These are phyloP conservation scores for Lutjanus campechanus DNA, from an alignment of 2,797 vertebrate species.

Conservation along the genomic window DNA sequence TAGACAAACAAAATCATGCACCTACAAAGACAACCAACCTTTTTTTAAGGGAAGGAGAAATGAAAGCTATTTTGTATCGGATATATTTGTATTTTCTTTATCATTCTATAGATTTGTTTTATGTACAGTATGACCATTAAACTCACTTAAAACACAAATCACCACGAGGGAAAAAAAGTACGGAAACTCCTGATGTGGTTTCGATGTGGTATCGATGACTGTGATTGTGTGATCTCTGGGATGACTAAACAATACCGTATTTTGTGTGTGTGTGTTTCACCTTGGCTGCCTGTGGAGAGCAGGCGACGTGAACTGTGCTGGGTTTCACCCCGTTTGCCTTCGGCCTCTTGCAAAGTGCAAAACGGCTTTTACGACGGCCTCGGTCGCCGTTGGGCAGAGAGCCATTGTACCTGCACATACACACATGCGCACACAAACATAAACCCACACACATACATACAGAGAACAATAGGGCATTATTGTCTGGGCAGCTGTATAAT, in stretches of 20 bases:
- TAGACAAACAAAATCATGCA: slow-evolving; percentile 16
- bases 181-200: slow-evolving; percentile 17
- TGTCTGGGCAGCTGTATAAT: slow-evolving; percentile 58
- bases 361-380: slow-evolving; percentile 98
- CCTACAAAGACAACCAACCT: neutral
- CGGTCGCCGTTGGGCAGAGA: slow-evolving; percentile 98
- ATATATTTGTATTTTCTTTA: neutral
- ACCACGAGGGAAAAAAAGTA: neutral
- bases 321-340: slow-evolving; percentile 99
- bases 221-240: slow-evolving; percentile 1
- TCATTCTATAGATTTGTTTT: neutral
- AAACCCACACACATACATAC: slow-evolving; percentile 29
- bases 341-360: slow-evolving; percentile 96
- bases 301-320: slow-evolving; percentile 97
- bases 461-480: slow-evolving; percentile 67
- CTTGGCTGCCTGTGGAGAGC: slow-evolving; percentile 98
- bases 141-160: slow-evolving; percentile 6
- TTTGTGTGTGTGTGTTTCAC: slow-evolving; percentile 76
- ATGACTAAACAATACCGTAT: slow-evolving; percentile 5
- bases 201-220: neutral
- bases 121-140: neutral
- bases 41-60: too few species aligned
- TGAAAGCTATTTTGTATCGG: neutral
- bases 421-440: slow-evolving; percentile 30
- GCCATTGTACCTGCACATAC: slow-evolving; percentile 94